Conservation (phyloP, 2,888 invertebrate species). For the Scaptomyza parva region DNA sequence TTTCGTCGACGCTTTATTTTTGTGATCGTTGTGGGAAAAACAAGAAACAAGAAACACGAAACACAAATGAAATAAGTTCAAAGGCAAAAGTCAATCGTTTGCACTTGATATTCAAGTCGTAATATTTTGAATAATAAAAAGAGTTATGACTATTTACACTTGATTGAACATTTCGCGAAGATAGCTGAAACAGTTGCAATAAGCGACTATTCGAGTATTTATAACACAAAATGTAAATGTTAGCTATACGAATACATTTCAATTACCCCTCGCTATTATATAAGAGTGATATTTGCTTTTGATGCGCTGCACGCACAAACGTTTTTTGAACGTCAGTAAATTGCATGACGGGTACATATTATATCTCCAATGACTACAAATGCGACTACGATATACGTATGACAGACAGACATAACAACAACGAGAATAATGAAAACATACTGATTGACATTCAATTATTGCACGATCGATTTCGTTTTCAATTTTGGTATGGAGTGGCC, state of each 20-base stretch:
- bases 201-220: background rate
- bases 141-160: background rate
- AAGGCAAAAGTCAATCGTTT: slow-evolving; percentile 26
- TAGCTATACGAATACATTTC: background rate
- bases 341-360: slow-evolving; percentile 40
- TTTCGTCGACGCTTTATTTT: slow-evolving; percentile 9
- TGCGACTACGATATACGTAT: slow-evolving; percentile 21
- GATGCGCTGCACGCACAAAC: slow-evolving; percentile 54
- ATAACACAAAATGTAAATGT: background rate
- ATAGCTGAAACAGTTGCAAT: slow-evolving; percentile 3
- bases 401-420: background rate
- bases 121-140: background rate
- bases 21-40: slow-evolving; percentile 21
- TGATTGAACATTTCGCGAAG: background rate
- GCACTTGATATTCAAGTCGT: slow-evolving; percentile 6
- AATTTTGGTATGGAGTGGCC: slow-evolving; percentile 8
- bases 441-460: slow-evolving; percentile 66
- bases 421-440: slow-evolving; percentile 25
- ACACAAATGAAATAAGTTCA: slow-evolving; percentile 30
- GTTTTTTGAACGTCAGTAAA: slow-evolving; percentile 54
- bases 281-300: slow-evolving; percentile 39
- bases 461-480: slow-evolving; percentile 15
- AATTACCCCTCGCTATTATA: slow-evolving; percentile 33
- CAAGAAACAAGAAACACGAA: background rate
- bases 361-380: slow-evolving; percentile 31